Percentiles rank a stretch among this genome's conserved stretches.
Conservation (phyloP, 2,113 vertebrate species). For the Corvus cornix region DNA sequence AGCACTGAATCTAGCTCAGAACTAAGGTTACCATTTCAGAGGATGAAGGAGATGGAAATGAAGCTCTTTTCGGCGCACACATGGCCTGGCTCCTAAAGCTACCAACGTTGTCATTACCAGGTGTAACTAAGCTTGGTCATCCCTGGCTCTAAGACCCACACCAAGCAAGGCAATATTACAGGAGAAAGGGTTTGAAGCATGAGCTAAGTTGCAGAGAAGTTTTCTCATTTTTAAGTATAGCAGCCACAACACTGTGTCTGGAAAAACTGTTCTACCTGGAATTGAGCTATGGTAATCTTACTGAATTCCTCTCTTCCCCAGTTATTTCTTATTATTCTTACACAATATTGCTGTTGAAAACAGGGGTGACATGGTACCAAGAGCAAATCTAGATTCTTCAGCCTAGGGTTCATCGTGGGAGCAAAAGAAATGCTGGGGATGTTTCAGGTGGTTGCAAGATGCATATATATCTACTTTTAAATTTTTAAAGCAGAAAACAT, state of each 20-base stretch:
- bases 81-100: background rate
- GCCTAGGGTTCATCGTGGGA: background rate
- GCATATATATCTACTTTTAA: background rate
- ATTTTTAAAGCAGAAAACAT: background rate
- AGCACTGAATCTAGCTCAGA: background rate
- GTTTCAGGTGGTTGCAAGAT: background rate
- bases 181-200: background rate
- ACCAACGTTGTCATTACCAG: background rate
- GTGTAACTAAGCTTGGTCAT: background rate
- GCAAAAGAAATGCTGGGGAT: background rate
- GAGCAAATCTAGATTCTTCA: background rate
- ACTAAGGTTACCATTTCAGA: background rate
- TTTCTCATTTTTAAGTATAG: background rate
- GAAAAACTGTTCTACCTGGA: background rate
- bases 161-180: background rate
- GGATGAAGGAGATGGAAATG: background rate
- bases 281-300: background rate
- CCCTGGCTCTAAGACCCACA: background rate
- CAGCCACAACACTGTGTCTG: background rate
- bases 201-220: background rate
- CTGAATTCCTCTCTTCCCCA: background rate
- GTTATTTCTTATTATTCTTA: background rate
- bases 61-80: background rate
- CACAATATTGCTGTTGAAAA: background rate
- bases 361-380: background rate